phyloP scores from a whole-genome alignment of 2,888 invertebrate species.

The Spodoptera littoralis region DNA sequence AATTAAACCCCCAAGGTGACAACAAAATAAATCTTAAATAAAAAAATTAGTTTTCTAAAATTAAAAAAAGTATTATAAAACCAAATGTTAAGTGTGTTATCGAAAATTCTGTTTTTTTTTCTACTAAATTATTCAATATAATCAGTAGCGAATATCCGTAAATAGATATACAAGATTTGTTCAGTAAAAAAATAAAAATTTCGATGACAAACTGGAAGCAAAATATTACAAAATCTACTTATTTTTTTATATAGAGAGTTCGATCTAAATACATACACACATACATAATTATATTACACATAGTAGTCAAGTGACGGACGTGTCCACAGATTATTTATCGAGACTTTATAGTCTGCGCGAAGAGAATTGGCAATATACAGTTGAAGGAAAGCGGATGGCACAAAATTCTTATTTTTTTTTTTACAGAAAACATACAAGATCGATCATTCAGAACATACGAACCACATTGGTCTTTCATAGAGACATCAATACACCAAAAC shows the following conservation, averaged over 20 bases:
- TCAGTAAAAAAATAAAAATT: conserved; percentile 41
- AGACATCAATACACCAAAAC: conserved; percentile 55
- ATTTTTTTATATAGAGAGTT: conserved; percentile 56
- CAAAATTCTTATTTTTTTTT: conserved; percentile 64
- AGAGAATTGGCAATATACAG: conserved; percentile 79
- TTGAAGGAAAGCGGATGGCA: conserved; percentile 84
- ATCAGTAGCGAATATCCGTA: conserved; percentile 11
- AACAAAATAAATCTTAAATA: conserved; percentile 47
- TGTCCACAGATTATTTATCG: conserved; percentile 71
- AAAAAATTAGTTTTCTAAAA: conserved; percentile 44
- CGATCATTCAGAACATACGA: conserved; percentile 67
- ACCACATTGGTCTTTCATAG: conserved; percentile 69
- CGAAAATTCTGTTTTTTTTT: conserved; percentile 18
- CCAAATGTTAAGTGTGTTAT: conserved; percentile 25
- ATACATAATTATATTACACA: conserved; percentile 68
- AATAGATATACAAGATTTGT: conserved; percentile 37
- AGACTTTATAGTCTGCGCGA: conserved; percentile 63
- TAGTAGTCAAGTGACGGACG: conserved; percentile 75
- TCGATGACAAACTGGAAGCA: conserved; percentile 49
- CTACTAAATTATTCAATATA: conserved; percentile 21
- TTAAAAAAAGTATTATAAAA: conserved; percentile 20
- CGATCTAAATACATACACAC: conserved; percentile 68
- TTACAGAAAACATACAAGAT: conserved; percentile 74
- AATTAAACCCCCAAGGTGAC: conserved; percentile 51
- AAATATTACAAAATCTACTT: conserved; percentile 51